These are phyloP conservation scores for Netelia fuscicornis DNA, from an alignment of 2,888 invertebrate species.

Conservation along the genomic window DNA sequence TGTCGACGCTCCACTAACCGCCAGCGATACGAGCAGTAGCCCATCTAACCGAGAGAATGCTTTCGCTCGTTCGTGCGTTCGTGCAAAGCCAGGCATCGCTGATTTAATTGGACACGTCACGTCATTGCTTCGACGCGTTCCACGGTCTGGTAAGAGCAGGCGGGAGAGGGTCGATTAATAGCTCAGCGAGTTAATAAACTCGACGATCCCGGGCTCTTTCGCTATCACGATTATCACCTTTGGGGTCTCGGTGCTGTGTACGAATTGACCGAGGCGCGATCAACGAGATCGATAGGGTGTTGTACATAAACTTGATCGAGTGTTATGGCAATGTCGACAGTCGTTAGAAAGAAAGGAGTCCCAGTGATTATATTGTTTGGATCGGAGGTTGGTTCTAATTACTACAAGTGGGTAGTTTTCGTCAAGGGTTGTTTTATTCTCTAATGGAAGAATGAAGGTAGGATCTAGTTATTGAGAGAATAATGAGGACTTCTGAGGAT, in stretches of 20 bases:
- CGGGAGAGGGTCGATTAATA: constrained; percentile 50
- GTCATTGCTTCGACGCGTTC: constrained; percentile 36
- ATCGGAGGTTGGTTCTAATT: constrained; percentile 7
- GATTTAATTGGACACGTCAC: constrained; percentile 57
- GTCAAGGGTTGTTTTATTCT: not conserved
- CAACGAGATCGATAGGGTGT: constrained; percentile 15
- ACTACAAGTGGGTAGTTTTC: not conserved
- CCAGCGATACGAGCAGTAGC: constrained; percentile 9
- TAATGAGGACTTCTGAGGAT: not conserved
- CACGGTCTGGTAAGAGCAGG: constrained; percentile 11
- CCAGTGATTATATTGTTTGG: not conserved
- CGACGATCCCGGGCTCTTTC: constrained; percentile 9
- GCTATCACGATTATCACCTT: constrained; percentile 14
- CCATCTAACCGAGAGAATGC: constrained; percentile 2
- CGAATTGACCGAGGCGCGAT: constrained; percentile 20
- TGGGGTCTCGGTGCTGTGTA: not conserved
- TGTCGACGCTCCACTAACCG: constrained; percentile 37
- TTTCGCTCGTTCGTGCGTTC: constrained; percentile 51
- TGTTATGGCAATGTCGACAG: not conserved
- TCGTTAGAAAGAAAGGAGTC: not conserved
- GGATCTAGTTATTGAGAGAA: not conserved
- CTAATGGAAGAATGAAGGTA: not conserved
- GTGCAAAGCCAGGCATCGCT: constrained; percentile 50
- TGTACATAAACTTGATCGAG: not conserved
- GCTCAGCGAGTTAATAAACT: constrained; percentile 10